Conservation (phyloP, 2,797 vertebrate genomes). For the Diplodus sargus region DNA sequence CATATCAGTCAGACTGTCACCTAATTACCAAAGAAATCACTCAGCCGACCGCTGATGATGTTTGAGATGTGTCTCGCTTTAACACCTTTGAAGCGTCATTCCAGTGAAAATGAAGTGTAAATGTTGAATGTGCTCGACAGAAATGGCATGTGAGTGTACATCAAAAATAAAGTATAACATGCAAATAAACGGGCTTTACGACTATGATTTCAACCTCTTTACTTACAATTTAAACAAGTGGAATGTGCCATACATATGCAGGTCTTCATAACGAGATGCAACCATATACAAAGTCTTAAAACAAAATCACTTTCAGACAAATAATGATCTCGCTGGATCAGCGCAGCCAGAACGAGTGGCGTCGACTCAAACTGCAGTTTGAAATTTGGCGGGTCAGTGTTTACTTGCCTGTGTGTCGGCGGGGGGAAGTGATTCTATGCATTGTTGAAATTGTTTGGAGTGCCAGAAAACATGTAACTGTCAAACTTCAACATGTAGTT, state of each 20-base stretch:
- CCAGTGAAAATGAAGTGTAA: constrained; percentile 14
- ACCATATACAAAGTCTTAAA: constrained; percentile 36
- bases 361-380: background rate
- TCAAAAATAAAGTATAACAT: constrained; percentile 11
- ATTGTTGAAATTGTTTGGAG: background rate
- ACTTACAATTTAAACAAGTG: constrained; percentile 49
- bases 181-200: background rate
- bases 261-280: constrained; percentile 32
- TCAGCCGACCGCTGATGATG: background rate
- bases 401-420: background rate
- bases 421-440: background rate
- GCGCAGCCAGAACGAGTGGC: background rate
- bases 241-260: constrained; percentile 44
- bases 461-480: constrained; percentile 17
- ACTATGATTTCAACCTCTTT: constrained; percentile 40
- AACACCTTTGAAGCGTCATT: background rate
- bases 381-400: constrained; percentile 1
- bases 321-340: constrained; percentile 15
- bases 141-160: constrained; percentile 24
- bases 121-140: constrained; percentile 17
- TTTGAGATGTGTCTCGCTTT: background rate
- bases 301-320: constrained; percentile 19
- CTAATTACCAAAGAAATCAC: background rate
- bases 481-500: background rate
- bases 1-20: background rate